Evolutionary conservation across 2,797 vertebrate genomes (phyloP).

Genomic region (Pseudomugil gertrudae): DNA sequence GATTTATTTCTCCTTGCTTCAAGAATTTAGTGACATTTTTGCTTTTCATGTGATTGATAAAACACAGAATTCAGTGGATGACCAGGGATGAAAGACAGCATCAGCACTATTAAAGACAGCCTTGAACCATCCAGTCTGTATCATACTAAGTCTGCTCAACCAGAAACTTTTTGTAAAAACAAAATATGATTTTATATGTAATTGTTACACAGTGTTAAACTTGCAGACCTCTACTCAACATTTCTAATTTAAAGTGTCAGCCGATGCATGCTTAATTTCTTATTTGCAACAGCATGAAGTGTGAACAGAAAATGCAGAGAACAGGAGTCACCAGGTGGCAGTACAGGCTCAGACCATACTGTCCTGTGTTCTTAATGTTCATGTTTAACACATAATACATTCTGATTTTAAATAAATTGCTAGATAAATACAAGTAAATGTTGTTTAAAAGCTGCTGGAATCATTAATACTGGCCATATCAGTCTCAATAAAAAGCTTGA

Average conservation of each 20-base stretch:
- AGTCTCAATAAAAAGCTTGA: background rate
- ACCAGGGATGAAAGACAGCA: background rate
- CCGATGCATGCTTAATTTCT: background rate
- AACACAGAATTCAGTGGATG: background rate
- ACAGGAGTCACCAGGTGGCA: slow-evolving; percentile 60
- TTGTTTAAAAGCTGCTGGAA: background rate
- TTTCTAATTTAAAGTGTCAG: too few relatives aligned
- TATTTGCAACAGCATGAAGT: background rate
- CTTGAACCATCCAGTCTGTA: background rate
- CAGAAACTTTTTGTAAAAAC: background rate
- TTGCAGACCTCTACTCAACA: background rate
- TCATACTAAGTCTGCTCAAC: background rate
- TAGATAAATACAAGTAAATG: background rate
- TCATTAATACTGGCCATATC: background rate
- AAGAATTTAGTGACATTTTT: background rate
- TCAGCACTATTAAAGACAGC: background rate
- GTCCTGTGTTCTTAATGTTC: background rate
- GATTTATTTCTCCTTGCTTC: background rate
- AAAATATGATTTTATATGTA: background rate
- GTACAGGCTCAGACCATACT: slow-evolving; percentile 28
- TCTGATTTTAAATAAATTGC: background rate
- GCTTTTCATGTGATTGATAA: background rate
- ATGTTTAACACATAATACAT: background rate
- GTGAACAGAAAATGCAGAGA: background rate
- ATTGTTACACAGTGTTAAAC: background rate